Base-by-base conservation (phyloP, 2,113 vertebrate species). In the Brachypodius melanocephalos region DNA sequence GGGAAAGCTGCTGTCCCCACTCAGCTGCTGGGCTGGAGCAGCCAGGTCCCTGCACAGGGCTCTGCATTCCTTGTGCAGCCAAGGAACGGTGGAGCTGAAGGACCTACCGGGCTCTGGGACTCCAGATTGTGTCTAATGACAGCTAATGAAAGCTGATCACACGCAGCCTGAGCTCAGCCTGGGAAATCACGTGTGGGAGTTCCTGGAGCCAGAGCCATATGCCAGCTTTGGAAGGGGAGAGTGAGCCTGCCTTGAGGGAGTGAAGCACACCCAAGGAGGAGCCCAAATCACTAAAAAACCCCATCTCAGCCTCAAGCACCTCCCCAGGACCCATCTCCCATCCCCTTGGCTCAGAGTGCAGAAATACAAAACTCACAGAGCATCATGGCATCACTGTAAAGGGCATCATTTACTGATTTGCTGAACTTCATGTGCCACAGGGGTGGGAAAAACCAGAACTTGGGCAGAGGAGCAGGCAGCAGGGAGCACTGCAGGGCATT, bases 111-210 rank as follows among this genome's bases (percentile, higher is more conserved):
- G 62, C 72, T 90, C 85, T 17, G 1, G 36, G 55, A 65, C 76
- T 94, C 93, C 96, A 94, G 93, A 90, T 95, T 96, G 93, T 88
- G 88, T 43, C 78, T 96, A 94, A 94, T 85, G 87, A 88, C 78
- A 94, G 88, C 88, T 90, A 89, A 93, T 85, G 90, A 95, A 88
- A 93, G 82, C 55, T 89, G 88, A 91, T 86, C 68, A 77, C 46
- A 86, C 0, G 0, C 67, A 92, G 85, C 32, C 73, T 68, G 92
- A 86, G 85, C 88, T 94, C 90, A 92, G 76, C 66, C 69, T 84
- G 85, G 82, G 71, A 91, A 93, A 92, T 93, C 88, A 77, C 13
- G 5, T 71, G 55, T 6, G 3, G 78, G 81, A 91, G 93, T 55
- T 95, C 54, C 68, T 31, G 45, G 61, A 75, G 88, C 92, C 93